Evolutionary conservation across 92 coral and sea anemone genomes (phyloP).

Genomic region (Pocillopora meandrina): DNA sequence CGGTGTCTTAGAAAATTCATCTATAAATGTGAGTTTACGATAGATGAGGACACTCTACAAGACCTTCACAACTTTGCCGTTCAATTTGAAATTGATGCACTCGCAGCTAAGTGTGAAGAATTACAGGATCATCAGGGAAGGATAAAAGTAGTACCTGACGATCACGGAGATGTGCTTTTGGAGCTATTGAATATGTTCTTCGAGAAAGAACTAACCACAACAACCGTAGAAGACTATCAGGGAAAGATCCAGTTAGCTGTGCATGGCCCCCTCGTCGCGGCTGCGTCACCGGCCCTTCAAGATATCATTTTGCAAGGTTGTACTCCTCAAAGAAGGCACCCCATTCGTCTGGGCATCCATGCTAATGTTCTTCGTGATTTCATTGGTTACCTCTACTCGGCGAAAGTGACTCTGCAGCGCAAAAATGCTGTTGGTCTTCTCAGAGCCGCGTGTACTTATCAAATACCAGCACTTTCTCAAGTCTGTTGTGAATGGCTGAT

Average conservation of each 20-base stretch:
- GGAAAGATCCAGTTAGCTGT: slow-evolving; percentile 23
- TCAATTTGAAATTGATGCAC: slow-evolving; percentile 27
- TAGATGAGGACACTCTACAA: slow-evolving; percentile 31
- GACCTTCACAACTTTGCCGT: slow-evolving; percentile 51
- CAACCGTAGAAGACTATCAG: slow-evolving; percentile 37
- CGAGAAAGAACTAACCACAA: slow-evolving; percentile 36
- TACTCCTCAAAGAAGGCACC: background rate
- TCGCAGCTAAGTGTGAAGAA: slow-evolving; percentile 34
- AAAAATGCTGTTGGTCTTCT: slow-evolving; percentile 40
- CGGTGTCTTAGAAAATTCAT: slow-evolving; percentile 49
- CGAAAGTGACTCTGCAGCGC: slow-evolving; percentile 47
- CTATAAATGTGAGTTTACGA: slow-evolving; percentile 38
- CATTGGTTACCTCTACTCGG: slow-evolving; percentile 59
- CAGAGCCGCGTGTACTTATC: slow-evolving; percentile 37
- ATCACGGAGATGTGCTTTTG: slow-evolving; percentile 30
- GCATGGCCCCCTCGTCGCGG: slow-evolving; percentile 50
- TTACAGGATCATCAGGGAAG: background rate
- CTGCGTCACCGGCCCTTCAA: slow-evolving; percentile 43
- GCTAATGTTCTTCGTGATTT: slow-evolving; percentile 15
- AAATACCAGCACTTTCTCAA: slow-evolving; percentile 48
- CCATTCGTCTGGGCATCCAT: slow-evolving; percentile 18
- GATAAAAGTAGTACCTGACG: slow-evolving; percentile 14
- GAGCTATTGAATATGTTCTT: slow-evolving; percentile 32
- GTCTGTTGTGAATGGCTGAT: slow-evolving; percentile 62
- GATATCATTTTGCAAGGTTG: background rate